These are phyloP conservation scores for Zhengitettix transpicula DNA, from an alignment of 2,888 invertebrate genomes.

Conservation along the genomic window DNA sequence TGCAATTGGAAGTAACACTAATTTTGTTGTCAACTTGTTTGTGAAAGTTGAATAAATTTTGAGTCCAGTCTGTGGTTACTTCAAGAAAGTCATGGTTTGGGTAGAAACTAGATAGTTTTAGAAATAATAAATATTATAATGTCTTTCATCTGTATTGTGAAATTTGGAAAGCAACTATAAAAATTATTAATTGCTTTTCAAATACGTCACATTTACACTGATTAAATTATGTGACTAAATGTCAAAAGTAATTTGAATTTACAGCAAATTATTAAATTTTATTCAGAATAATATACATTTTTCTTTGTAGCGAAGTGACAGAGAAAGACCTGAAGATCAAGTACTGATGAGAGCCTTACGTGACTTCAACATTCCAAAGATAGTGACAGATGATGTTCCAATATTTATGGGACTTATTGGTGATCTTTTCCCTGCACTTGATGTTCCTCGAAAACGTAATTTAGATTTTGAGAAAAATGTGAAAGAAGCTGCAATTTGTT, in stretches of 20 bases:
- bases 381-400: conserved; percentile 78
- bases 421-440: conserved; percentile 80
- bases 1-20: no score
- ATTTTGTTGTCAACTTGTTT: no score
- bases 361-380: conserved; percentile 90
- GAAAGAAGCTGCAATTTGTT: conserved; percentile 57
- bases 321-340: conserved; percentile 72
- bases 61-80: no score
- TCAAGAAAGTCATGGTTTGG: no score
- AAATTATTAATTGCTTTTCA: no score
- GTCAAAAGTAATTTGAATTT: not conserved
- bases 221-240: no score
- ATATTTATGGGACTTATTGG: conserved; percentile 90
- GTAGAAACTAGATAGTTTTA: no score
- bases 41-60: no score
- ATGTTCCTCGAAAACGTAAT: conserved; percentile 78
- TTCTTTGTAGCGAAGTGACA: conserved; percentile 43
- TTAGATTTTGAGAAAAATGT: conserved; percentile 68
- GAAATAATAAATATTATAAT: no score
- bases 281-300: not conserved
- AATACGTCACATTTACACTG: no score
- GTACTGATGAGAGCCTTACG: conserved; percentile 84
- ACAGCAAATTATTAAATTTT: not conserved
- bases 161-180: no score
- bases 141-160: no score